Conservation (phyloP, 2,113 vertebrate genomes). For the Tychaedon coryphoeus region DNA sequence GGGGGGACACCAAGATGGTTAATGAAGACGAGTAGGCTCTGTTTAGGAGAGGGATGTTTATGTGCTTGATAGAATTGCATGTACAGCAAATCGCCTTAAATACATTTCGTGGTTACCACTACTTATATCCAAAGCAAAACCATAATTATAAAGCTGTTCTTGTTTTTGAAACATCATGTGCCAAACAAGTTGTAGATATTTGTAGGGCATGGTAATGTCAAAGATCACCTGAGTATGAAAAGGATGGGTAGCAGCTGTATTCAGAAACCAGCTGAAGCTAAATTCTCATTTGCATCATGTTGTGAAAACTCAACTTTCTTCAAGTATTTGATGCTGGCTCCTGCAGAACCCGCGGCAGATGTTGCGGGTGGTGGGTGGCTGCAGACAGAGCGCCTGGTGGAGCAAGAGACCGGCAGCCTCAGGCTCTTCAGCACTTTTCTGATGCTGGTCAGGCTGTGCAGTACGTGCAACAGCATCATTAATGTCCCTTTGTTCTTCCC, state of each 20-base stretch:
- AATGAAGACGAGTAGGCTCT: neutral
- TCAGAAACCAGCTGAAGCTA: neutral
- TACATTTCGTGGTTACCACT: neutral
- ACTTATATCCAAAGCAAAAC: conserved; percentile 17
- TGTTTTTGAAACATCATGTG: neutral
- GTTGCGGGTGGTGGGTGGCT: fast-evolving
- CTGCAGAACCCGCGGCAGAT: neutral
- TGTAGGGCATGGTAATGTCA: neutral
- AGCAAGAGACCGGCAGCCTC: neutral
- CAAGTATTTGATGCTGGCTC: neutral
- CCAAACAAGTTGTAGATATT: conserved; percentile 3
- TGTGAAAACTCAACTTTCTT: neutral
- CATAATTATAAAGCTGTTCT: conserved; percentile 25
- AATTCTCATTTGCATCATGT: neutral
- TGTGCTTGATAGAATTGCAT: neutral
- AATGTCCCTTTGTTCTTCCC: neutral
- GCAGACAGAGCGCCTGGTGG: neutral
- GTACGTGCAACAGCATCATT: neutral
- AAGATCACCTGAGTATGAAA: neutral
- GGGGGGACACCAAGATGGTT: neutral
- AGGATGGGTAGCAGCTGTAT: neutral
- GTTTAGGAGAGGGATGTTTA: neutral
- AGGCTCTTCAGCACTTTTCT: neutral
- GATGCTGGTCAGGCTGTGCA: neutral
- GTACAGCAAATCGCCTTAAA: neutral